These are phyloP conservation scores for Condylura cristata DNA, from an alignment of 2,113 vertebrate genomes.

Conservation along the genomic window DNA sequence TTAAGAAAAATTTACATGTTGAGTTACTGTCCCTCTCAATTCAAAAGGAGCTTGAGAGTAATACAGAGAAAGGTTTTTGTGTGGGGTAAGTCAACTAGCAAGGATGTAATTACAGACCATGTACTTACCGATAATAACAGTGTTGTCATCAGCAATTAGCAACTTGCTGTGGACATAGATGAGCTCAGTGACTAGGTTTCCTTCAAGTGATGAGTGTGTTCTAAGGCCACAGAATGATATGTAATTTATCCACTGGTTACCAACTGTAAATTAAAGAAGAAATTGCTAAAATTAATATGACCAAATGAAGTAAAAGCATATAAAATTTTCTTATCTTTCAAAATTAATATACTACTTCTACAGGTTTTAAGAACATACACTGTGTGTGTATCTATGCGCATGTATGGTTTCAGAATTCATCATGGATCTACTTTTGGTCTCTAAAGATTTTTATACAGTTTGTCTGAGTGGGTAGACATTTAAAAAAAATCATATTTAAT, in stretches of 20 bases:
- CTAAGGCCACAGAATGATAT: constrained; percentile 96
- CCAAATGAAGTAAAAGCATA: background rate
- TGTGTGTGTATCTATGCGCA: background rate
- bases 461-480: background rate
- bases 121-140: constrained; percentile 95
- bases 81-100: background rate
- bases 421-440: constrained; percentile 1
- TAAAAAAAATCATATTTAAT: background rate
- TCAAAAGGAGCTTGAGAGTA: background rate
- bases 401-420: background rate
- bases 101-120: background rate
- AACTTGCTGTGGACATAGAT: constrained; percentile 99
- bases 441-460: background rate
- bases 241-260: constrained; percentile 97
- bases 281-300: constrained; percentile 40
- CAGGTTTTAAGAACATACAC: background rate
- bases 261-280: constrained; percentile 88
- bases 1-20: background rate
- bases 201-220: constrained; percentile 94
- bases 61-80: background rate
- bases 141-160: constrained; percentile 96
- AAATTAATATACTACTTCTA: background rate
- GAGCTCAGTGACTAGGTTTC: constrained; percentile 94
- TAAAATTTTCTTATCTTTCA: background rate
- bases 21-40: background rate